Percentiles rank a stretch among this genome's conserved stretches.
phyloP scores from a whole-genome alignment of 2,888 invertebrate species.

The Troides oblongomaculatus region DNA sequence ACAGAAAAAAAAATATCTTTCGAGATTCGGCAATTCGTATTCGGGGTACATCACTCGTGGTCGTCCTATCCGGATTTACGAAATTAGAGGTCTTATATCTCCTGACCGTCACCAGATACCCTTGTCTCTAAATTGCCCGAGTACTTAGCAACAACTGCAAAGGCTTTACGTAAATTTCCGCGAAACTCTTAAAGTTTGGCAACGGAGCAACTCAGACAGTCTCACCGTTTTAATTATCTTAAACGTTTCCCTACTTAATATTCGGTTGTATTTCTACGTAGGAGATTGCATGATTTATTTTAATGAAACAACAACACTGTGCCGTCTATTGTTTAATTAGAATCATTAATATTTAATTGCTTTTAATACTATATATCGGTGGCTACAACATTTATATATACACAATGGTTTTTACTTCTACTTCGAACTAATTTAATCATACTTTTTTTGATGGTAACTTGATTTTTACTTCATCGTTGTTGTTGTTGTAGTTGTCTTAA shows the following conservation, averaged over 20 bases:
- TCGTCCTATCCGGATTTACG: constrained; percentile 21
- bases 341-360: not conserved
- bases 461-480: too few relatives aligned
- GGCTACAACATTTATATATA: not conserved
- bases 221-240: constrained; percentile 37
- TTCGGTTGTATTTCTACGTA: constrained; percentile 27
- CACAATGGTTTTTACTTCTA: not conserved
- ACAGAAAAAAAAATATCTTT: not conserved
- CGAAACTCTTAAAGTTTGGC: constrained; percentile 27
- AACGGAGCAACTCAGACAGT: constrained; percentile 34
- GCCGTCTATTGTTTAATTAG: not conserved
- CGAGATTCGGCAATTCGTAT: constrained; percentile 16
- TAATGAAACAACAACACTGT: constrained; percentile 11
- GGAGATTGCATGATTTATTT: constrained; percentile 14
- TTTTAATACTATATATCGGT: not conserved
- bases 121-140: constrained; percentile 27
- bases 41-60: constrained; percentile 9
- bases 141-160: constrained; percentile 32
- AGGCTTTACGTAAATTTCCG: constrained; percentile 28
- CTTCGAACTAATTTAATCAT: not conserved
- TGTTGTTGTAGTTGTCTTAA: too few relatives aligned
- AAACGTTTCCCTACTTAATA: constrained; percentile 31
- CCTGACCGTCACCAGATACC: constrained; percentile 25
- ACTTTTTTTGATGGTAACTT: too few relatives aligned
- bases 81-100: constrained; percentile 28